Evolutionary conservation across 1,140 invertebrate genomes (phyloP).

Genomic region (Zaprionus inermis): DNA sequence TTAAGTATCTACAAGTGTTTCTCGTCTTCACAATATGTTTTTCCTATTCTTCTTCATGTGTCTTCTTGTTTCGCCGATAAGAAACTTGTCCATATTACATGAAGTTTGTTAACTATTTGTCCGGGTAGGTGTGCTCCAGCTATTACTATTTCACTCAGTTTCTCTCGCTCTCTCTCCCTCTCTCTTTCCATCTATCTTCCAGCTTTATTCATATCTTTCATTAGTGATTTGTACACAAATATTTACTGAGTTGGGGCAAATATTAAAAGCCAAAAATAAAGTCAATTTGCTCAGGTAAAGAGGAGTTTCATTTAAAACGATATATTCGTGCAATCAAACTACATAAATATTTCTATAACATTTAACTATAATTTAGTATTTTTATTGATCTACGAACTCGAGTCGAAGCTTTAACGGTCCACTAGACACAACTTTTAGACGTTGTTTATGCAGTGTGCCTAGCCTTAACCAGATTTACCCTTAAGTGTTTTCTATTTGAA

Average conservation of each 20-base stretch:
- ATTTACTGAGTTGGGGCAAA: slow-evolving; percentile 20
- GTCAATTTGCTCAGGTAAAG: neutral
- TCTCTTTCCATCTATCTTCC: neutral
- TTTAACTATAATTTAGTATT: neutral
- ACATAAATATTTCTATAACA: neutral
- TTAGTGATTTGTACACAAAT: slow-evolving; percentile 32
- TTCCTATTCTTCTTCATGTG: neutral
- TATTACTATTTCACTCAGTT: neutral
- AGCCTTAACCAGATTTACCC: slow-evolving; percentile 1
- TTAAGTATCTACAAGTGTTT: neutral
- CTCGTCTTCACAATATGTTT: neutral
- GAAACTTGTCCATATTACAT: slow-evolving; percentile 17
- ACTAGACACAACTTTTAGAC: neutral
- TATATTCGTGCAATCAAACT: neutral
- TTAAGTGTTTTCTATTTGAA: neutral
- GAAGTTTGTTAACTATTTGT: slow-evolving; percentile 25
- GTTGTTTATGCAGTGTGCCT: neutral
- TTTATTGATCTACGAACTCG: neutral
- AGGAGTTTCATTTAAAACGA: neutral
- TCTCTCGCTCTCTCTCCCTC: neutral
- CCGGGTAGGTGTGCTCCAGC: neutral
- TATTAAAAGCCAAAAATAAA: slow-evolving; percentile 32
- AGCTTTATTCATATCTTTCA: slow-evolving; percentile 4
- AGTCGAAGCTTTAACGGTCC: slow-evolving; percentile 1
- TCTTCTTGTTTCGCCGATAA: slow-evolving; percentile 29